Evolutionary conservation across 2,113 vertebrate species (phyloP).

Genomic region (Cromileptes altivelis): DNA sequence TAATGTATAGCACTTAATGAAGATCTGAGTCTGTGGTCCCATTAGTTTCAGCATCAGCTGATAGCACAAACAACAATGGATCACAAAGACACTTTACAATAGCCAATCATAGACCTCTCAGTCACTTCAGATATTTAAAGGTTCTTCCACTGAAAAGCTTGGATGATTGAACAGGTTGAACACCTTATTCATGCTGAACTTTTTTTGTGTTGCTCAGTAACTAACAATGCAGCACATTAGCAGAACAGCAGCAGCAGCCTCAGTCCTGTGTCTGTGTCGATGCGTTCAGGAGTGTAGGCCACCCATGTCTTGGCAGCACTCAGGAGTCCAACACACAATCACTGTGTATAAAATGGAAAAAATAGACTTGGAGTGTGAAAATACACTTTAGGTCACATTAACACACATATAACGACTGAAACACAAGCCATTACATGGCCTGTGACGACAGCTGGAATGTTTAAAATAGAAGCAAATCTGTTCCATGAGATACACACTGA

Average conservation of each 20-base stretch:
- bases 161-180: neutral
- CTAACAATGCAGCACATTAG: too few relatives aligned
- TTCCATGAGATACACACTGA: neutral
- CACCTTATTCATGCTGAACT: too few relatives aligned
- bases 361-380: neutral
- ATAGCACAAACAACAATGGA: neutral
- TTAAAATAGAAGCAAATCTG: neutral
- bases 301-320: neutral
- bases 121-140: neutral
- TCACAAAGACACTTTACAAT: neutral
- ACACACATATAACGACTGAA: neutral
- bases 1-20: neutral
- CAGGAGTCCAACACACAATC: neutral
- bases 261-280: neutral
- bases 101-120: neutral
- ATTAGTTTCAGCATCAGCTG: neutral
- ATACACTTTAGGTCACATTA: neutral
- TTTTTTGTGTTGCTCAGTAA: too few relatives aligned
- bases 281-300: neutral
- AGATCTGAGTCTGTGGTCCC: neutral
- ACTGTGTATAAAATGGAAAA: neutral
- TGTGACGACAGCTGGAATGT: neutral
- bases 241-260: too few relatives aligned
- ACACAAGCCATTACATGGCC: neutral
- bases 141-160: neutral